These are phyloP conservation scores for Halichondria panicea DNA, from an alignment of 37 sponge, comb jelly and placozoan genomes.

Conservation along the genomic window DNA sequence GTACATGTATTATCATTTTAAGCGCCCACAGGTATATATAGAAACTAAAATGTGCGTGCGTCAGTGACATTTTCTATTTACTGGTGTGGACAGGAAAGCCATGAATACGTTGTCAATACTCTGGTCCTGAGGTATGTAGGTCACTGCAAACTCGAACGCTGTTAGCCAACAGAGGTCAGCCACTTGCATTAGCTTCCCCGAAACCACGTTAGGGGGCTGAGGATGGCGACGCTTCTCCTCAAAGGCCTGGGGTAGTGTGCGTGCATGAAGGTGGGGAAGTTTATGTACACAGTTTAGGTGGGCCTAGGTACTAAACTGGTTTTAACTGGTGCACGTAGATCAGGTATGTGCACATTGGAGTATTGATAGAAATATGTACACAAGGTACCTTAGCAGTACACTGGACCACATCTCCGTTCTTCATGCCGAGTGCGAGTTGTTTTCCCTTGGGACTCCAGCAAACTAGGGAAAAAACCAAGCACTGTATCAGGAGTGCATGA, in stretches of 20 bases:
- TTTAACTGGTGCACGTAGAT: not conserved
- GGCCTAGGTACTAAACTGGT: not conserved
- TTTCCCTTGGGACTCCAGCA: conserved; percentile 94
- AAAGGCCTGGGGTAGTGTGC: conserved; percentile 11
- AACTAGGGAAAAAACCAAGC: conserved; percentile 36
- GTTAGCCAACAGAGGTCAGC: conserved; percentile 70
- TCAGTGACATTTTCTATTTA: not conserved
- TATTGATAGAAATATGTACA: not conserved
- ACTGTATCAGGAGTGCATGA: too few relatives aligned
- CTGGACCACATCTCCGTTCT: conserved; percentile 39
- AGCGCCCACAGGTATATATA: too few relatives aligned
- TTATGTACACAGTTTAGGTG: not conserved
- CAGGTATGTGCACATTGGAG: not conserved
- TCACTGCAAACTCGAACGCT: conserved; percentile 62
- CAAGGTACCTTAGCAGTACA: not conserved
- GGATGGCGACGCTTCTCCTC: conserved; percentile 28
- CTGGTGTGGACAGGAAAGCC: conserved; percentile 31
- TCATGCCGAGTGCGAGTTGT: conserved; percentile 81
- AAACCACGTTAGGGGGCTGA: conserved; percentile 30
- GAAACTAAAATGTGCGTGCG: too few relatives aligned
- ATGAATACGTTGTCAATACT: conserved; percentile 8
- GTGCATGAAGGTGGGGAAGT: not conserved
- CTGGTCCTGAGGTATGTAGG: conserved; percentile 32
- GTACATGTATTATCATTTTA: not conserved
- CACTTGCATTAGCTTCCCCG: conserved; percentile 22